A percentile compares a stretch with the other conserved stretches of the same genome.
Conservation (phyloP, 2,888 invertebrate genomes). For the Archips crataeganus region DNA sequence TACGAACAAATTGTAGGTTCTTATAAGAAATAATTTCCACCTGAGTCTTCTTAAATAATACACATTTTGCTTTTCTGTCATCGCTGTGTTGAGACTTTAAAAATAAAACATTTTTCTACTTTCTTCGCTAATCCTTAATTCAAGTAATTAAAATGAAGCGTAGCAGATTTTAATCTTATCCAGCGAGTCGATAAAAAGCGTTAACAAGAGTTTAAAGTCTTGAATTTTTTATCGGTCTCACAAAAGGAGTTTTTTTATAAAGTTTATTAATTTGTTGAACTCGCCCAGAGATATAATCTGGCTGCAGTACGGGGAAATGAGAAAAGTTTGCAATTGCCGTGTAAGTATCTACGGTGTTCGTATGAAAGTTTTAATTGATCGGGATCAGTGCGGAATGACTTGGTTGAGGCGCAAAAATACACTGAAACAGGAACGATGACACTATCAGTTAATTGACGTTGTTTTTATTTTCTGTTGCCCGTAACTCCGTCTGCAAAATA, state of each 20-base stretch:
- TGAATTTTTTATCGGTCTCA: background rate
- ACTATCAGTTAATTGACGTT: too few species aligned
- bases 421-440: background rate
- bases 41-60: background rate
- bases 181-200: conserved; percentile 8
- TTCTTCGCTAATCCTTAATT: background rate
- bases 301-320: conserved; percentile 48
- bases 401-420: conserved; percentile 16
- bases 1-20: too few species aligned
- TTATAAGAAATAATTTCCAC: too few species aligned
- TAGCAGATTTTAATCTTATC: conserved; percentile 10
- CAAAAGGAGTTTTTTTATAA: conserved; percentile 26
- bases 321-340: conserved; percentile 52
- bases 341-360: conserved; percentile 43
- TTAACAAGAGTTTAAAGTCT: conserved; percentile 17
- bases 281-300: conserved; percentile 31
- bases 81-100: background rate
- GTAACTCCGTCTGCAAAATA: too few species aligned
- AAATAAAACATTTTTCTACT: background rate
- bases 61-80: background rate
- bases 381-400: conserved; percentile 30
- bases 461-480: too few species aligned
- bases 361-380: conserved; percentile 56
- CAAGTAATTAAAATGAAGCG: background rate
- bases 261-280: conserved; percentile 37